phyloP scores from a whole-genome alignment of 1,140 invertebrate genomes.

The Microvelia longipes region DNA sequence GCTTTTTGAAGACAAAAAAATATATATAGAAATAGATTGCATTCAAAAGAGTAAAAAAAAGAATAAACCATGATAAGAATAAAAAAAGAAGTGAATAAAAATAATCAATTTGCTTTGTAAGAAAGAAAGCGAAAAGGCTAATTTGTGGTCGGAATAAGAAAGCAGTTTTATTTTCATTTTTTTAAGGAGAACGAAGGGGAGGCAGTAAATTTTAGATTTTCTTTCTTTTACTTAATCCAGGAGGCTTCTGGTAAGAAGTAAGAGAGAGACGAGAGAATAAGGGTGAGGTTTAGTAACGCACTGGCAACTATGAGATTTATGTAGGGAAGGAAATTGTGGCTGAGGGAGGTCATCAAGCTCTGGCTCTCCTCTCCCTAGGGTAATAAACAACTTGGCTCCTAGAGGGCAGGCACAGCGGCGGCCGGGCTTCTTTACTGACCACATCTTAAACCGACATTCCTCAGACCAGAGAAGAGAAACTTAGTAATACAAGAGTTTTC shows the following conservation, averaged over 20 bases:
- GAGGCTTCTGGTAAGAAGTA: background rate
- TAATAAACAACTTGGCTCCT: background rate
- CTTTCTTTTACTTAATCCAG: background rate
- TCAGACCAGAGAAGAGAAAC: too few species aligned
- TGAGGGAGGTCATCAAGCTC: background rate
- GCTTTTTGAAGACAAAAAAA: too few species aligned
- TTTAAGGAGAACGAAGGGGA: constrained; percentile 1
- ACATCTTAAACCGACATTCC: background rate
- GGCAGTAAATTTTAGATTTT: constrained; percentile 1
- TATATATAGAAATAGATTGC: too few species aligned
- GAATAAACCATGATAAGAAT: background rate
- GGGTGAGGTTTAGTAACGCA: constrained; percentile 21
- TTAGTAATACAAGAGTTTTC: too few species aligned
- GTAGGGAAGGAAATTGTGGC: background rate
- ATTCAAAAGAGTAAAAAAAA: too few species aligned
- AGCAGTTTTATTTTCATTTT: background rate
- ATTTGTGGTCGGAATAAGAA: background rate
- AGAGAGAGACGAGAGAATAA: background rate
- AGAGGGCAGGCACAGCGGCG: too few species aligned
- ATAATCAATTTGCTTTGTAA: background rate
- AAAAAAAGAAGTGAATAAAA: background rate
- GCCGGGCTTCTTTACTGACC: background rate
- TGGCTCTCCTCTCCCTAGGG: background rate
- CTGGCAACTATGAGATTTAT: constrained; percentile 10
- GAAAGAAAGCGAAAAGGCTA: background rate